Evolutionary conservation across 2,797 vertebrate genomes (phyloP), one percentile per base, ranked within the genome.

Genomic region (Loris lydekkerianus): DNA sequence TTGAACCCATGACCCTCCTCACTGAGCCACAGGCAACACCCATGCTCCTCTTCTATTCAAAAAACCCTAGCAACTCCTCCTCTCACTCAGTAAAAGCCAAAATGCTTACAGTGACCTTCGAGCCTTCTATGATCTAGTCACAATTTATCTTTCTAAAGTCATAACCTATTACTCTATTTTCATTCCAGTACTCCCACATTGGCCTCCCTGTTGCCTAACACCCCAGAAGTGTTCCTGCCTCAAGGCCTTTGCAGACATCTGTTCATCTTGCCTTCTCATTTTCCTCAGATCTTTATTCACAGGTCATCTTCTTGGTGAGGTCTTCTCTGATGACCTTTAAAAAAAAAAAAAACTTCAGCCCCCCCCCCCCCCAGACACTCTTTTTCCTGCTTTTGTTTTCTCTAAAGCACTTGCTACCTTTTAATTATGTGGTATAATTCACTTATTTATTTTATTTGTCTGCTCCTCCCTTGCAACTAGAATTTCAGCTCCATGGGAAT

Each of bases 351-450:
- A 7, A 46, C 25, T 23, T 78, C 37, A 37, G 1, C 65, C 70
- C 43, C 15, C 75, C 43, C 49, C 10, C 75, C 13, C 49, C 70
- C 63, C 23, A 60, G 37, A 61, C 6, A 49, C 5, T 23, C 63
- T 80, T 86, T 77, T 21, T 31, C 23, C 75, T 69, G 61, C 49
- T 67, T 86, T 78, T 46, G 21, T 78, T 65, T 65, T 65, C 46
- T 65, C 56, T 20, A 76, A 25, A 75, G 9, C 43, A 31, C 27
- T 76, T 60, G 7, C 37, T 43, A 25, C 61, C 29, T 70, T 78
- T 93, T 86, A 34, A 58, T 93, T 93, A 77, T 70, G 49, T 49
- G 63, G 53, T 31, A 31, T 70, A 29, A 78, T 65, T 86, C 69
- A 27, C 46, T 65, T 67, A 40, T 56, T 78, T 61, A 37, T 15